Percentiles rank a stretch among this genome's conserved stretches.
phyloP scores from a whole-genome alignment of 2,797 vertebrate genomes.

The Hydrolagus colliei region DNA sequence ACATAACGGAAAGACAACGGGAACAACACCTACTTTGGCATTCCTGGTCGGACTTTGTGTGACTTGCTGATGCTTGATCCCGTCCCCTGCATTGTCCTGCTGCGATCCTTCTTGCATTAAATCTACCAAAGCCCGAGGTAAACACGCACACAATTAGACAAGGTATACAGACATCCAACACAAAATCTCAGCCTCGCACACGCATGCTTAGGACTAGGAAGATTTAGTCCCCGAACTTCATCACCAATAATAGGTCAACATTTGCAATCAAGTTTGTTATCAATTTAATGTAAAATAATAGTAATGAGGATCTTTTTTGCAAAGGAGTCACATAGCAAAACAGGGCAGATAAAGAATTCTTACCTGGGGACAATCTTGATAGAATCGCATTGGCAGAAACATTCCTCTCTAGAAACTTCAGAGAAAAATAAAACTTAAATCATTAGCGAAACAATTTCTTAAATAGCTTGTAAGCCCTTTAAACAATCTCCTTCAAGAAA shows the following conservation, averaged over 20 bases:
- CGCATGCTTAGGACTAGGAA: no score
- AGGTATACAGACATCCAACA: not conserved
- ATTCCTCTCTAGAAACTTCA: not conserved
- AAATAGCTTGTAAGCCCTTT: no score
- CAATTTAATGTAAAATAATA: not conserved
- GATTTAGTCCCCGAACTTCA: no score
- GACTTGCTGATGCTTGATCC: not conserved
- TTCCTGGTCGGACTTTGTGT: not conserved
- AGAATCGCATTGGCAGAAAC: not conserved
- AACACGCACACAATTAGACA: not conserved
- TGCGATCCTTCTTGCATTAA: not conserved
- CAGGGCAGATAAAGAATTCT: not conserved
- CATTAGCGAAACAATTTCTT: not conserved
- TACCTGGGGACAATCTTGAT: not conserved
- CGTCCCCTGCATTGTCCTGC: not conserved
- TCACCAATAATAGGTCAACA: no score
- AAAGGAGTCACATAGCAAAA: no score
- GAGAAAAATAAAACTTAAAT: not conserved
- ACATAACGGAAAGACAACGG: no score
- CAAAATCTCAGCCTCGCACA: no score
- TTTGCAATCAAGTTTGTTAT: not conserved
- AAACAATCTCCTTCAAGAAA: no score
- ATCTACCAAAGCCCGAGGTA: not conserved
- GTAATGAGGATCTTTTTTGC: no score
- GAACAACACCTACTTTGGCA: not conserved